A percentile compares a stretch with the other conserved stretches of the same genome.
phyloP scores from a whole-genome alignment of 1,140 invertebrate genomes.

The Cheumatopsyche charites region DNA sequence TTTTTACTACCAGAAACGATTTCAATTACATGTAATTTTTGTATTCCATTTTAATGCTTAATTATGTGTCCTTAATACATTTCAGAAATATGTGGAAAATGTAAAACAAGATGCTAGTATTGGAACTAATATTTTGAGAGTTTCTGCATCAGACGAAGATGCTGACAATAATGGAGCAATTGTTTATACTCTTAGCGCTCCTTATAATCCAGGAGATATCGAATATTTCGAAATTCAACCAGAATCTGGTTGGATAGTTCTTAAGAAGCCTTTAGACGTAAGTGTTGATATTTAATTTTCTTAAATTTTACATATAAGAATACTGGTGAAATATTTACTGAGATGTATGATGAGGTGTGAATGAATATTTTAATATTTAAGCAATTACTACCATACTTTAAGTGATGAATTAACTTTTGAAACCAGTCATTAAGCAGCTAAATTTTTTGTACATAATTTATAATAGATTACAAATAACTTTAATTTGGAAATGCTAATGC shows the following conservation, averaged over 20 bases:
- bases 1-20: background rate
- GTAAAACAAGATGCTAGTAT: conserved; percentile 96
- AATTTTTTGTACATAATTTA: conserved; percentile 29
- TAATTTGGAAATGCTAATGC: conserved; percentile 51
- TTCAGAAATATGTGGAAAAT: conserved; percentile 94
- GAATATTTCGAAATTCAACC: conserved; percentile 96
- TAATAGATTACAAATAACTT: too few species aligned
- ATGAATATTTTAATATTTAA: conserved; percentile 55
- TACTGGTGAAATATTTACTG: conserved; percentile 39
- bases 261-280: conserved; percentile 94
- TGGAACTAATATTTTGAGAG: conserved; percentile 90
- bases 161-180: conserved; percentile 96
- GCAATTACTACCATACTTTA: conserved; percentile 12
- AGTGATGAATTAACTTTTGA: conserved; percentile 7
- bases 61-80: conserved; percentile 33
- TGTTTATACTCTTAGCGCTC: conserved; percentile 86
- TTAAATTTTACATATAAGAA: conserved; percentile 17
- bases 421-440: background rate
- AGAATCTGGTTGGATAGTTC: conserved; percentile 93
- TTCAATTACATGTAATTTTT: background rate
- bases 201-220: conserved; percentile 82
- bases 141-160: conserved; percentile 94
- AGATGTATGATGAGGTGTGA: conserved; percentile 53
- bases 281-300: conserved; percentile 64
- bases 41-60: background rate